Percentiles rank a stretch among this genome's conserved stretches.
These are phyloP conservation scores for Lipotes vexillifer DNA, from an alignment of 2,113 vertebrate genomes.

Conservation along the genomic window DNA sequence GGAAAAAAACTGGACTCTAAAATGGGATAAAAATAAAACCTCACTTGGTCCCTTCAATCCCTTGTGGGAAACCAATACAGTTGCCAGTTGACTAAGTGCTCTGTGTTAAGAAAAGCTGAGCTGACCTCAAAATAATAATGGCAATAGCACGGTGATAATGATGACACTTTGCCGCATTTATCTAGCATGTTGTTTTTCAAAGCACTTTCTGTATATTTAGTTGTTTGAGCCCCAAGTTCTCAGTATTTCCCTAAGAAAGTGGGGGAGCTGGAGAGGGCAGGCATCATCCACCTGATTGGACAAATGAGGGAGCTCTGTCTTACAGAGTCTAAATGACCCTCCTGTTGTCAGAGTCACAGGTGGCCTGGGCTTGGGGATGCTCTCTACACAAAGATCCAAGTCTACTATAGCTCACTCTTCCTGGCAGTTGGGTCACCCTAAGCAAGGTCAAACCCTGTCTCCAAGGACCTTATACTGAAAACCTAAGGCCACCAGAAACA, in stretches of 20 bases:
- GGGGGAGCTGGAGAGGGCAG: neutral
- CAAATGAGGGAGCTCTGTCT: neutral
- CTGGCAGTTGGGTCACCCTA: neutral
- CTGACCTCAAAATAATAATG: conserved; percentile 10
- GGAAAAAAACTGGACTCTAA: neutral
- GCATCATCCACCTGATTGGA: neutral
- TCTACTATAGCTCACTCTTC: neutral
- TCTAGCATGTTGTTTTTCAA: neutral
- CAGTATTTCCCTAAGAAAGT: neutral
- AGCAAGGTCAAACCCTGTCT: neutral
- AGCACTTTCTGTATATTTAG: neutral
- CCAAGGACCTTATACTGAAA: neutral
- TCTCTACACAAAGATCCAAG: neutral
- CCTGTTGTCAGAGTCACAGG: neutral
- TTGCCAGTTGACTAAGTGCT: conserved; percentile 28
- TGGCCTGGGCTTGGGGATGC: neutral
- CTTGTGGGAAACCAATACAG: neutral
- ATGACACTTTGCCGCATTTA: neutral
- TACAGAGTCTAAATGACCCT: neutral
- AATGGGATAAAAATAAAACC: conserved; percentile 20
- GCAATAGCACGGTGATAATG: neutral
- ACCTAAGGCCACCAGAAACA: neutral
- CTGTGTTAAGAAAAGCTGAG: conserved; percentile 24
- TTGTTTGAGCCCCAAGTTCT: neutral
- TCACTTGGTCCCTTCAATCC: neutral